Percentiles rank a stretch among this genome's conserved stretches.
Evolutionary conservation across 2,797 vertebrate species (phyloP).

Genomic region (Eulemur albifrons): DNA sequence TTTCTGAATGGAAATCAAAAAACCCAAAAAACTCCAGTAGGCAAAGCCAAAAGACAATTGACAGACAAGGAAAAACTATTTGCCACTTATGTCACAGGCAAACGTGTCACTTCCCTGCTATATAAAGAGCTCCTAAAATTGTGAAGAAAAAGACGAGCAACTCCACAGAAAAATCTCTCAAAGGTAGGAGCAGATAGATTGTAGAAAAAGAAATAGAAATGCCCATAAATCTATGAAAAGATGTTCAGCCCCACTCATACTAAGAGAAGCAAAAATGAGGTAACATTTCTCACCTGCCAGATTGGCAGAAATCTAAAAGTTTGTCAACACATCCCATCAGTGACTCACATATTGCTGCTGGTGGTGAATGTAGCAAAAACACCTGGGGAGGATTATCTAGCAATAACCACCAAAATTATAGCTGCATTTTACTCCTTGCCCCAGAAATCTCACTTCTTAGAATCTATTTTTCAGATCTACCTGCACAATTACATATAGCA

Average conservation of each 20-base stretch:
- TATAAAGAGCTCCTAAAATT: neutral
- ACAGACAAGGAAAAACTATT: neutral
- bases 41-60: neutral
- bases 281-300: neutral
- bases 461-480: neutral
- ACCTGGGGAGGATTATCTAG: neutral
- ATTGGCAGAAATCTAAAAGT: neutral
- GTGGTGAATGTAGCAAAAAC: neutral
- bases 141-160: neutral
- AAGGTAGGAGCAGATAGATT: neutral
- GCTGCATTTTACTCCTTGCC: neutral
- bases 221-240: neutral
- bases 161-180: neutral
- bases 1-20: neutral
- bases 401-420: neutral
- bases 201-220: constrained; percentile 16
- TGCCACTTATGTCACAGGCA: neutral
- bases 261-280: neutral
- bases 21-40: neutral
- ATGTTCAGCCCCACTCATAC: neutral
- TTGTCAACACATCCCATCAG: neutral
- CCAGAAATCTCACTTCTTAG: neutral
- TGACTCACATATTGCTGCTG: neutral
- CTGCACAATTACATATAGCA: neutral
- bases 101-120: neutral